phyloP scores from a whole-genome alignment of 1,140 invertebrate species.

The Lepeophtheirus salmonis region DNA sequence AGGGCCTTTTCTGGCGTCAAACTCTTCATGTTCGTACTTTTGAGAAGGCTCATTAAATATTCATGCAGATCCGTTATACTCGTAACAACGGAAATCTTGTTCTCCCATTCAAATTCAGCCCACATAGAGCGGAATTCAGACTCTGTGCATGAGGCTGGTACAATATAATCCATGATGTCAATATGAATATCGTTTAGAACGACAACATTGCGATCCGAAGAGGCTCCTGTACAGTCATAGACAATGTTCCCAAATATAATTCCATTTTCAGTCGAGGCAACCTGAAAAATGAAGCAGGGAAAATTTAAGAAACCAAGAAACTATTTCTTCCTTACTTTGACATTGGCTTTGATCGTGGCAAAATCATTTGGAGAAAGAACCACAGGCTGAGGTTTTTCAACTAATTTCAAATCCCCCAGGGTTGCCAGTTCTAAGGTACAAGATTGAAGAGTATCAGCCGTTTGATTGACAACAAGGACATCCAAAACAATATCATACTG shows the following conservation, averaged over 20 bases:
- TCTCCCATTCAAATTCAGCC: slow-evolving; percentile 99
- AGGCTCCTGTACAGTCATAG: slow-evolving; percentile 81
- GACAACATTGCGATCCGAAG: slow-evolving; percentile 84
- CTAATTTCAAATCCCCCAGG: slow-evolving; percentile 86
- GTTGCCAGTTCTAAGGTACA: slow-evolving; percentile 93
- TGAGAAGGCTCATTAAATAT: slow-evolving; percentile 77
- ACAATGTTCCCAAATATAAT: slow-evolving; percentile 99
- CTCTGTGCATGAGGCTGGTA: slow-evolving; percentile 86
- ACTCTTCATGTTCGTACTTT: slow-evolving; percentile 96
- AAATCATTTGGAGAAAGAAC: slow-evolving; percentile 91
- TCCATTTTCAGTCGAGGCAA: slow-evolving; percentile 92
- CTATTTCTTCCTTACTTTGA: slow-evolving; percentile 41
- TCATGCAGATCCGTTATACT: slow-evolving; percentile 75
- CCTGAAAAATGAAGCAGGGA: slow-evolving; percentile 22
- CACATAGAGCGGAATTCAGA: slow-evolving; percentile 96
- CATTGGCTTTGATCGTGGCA: slow-evolving; percentile 91
- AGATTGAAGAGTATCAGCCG: slow-evolving; percentile 88
- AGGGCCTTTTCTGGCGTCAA: slow-evolving; percentile 87
- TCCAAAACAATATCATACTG: slow-evolving; percentile 97
- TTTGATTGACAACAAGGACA: slow-evolving; percentile 93
- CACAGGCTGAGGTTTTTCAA: slow-evolving; percentile 87
- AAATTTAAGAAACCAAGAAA: no score
- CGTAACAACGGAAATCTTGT: slow-evolving; percentile 95
- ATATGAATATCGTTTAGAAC: slow-evolving; percentile 98
- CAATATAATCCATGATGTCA: slow-evolving; percentile 99